phyloP scores from a whole-genome alignment of 1,140 invertebrate species.

The Cotesia vestalis region DNA sequence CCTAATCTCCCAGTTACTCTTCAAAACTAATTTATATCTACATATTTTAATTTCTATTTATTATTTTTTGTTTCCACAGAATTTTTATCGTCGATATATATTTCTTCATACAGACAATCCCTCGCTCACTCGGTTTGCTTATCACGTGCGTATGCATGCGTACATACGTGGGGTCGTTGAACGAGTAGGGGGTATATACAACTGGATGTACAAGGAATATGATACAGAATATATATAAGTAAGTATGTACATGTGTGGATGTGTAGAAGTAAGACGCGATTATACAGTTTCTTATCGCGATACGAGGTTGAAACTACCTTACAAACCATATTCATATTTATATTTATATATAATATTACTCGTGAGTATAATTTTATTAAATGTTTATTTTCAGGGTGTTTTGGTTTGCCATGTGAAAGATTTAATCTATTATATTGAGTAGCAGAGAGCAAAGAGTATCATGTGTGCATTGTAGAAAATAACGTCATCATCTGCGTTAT shows the following conservation, averaged over 20 bases:
- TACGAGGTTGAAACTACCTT: no score
- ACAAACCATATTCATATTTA: not conserved
- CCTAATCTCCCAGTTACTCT: not conserved
- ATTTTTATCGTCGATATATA: conserved; percentile 32
- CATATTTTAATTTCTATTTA: not conserved
- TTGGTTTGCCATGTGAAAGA: no score
- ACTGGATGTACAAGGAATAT: conserved; percentile 3
- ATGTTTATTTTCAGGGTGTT: no score
- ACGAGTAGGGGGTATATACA: conserved; percentile 55
- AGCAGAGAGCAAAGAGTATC: no score
- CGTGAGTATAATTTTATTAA: no score
- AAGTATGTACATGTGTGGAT: no score
- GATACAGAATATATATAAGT: not conserved
- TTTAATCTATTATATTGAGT: no score
- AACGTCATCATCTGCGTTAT: no score
- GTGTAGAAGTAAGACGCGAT: no score
- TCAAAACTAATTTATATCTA: no score
- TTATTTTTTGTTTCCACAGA: conserved; percentile 18
- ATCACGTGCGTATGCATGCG: conserved; percentile 50
- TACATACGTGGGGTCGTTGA: conserved; percentile 58
- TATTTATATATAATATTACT: conserved; percentile 1
- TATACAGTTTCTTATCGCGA: no score
- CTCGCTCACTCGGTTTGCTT: conserved; percentile 41
- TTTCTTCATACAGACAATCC: conserved; percentile 12
- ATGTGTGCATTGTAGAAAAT: no score